A percentile compares a stretch with the other conserved stretches of the same genome.
phyloP scores from a whole-genome alignment of 2,797 vertebrate species.

The Mallotus villosus region DNA sequence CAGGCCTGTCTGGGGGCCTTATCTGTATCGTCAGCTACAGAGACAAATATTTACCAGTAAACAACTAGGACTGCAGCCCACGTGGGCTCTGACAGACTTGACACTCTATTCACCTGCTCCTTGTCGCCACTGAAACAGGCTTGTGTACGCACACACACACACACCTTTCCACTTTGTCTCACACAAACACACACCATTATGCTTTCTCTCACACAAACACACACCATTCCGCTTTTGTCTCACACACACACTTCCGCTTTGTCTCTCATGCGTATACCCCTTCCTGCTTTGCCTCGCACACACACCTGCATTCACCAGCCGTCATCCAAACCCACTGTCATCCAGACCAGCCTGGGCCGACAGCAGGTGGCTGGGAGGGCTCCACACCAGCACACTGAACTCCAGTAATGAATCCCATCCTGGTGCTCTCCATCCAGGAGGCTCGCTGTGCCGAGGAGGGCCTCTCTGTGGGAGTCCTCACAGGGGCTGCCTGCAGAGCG shows the following conservation, averaged over 20 bases:
- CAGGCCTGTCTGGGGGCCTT: slow-evolving; percentile 20
- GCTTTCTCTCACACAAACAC: neutral
- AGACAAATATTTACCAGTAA: slow-evolving; percentile 43
- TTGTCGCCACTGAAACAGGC: neutral
- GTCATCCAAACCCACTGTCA: slow-evolving; percentile 62
- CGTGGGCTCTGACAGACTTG: slow-evolving; percentile 3
- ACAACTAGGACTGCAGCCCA: slow-evolving; percentile 30
- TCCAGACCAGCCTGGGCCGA: slow-evolving; percentile 66
- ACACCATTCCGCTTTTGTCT: no score
- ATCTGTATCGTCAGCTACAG: slow-evolving; percentile 32
- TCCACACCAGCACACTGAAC: slow-evolving; percentile 52
- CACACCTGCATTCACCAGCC: slow-evolving; percentile 52
- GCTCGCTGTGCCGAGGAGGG: slow-evolving; percentile 36
- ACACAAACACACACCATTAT: neutral
- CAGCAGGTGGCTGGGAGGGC: slow-evolving; percentile 54
- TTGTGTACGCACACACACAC: neutral
- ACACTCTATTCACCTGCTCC: neutral
- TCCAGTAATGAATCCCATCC: slow-evolving; percentile 75
- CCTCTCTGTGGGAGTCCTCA: no score
- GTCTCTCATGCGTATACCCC: no score
- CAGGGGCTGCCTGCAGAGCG: no score
- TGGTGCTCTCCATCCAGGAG: slow-evolving; percentile 36
- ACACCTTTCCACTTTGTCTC: no score
- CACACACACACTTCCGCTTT: no score
- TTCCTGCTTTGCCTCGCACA: slow-evolving; percentile 8